Base-by-base conservation (phyloP, 2,113 vertebrate species). In the Caretta caretta region DNA sequence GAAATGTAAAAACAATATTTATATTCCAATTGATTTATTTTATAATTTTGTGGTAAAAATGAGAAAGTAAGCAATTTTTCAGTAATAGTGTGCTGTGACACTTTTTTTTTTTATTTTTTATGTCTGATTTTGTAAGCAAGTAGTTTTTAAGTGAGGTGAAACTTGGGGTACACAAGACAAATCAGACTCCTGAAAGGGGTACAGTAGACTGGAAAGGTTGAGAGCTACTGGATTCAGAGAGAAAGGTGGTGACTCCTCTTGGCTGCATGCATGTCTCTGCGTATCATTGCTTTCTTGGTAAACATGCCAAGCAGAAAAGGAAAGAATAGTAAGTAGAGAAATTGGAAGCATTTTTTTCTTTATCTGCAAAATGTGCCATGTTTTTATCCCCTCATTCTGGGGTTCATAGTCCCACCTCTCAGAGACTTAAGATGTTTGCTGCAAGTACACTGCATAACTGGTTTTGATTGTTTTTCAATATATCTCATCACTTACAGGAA, bases 401-500 rank as follows among this genome's bases (percentile, higher is more conserved):
- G n/a, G 86, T 94, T 94, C 89, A 88, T 38, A 2, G 20, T 81
- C 93, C 81, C 50, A 81, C 48, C 82, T 95, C 83, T 72, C 82
- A 54, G 24, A 54, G 93, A 81, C 75, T 22, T 27, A 83, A 48
- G 0, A 90, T 93, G 91, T 25, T 12, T 59, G n/a, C 76, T 86
- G 0, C 0, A 51, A 50, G 49, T 88, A 79, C 22, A 13, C 93
- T 95, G 88, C 96, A 92, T 94, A 97, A 96, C 65, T 56, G 65
- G 17, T 50, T 94, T 94, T 87, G 92, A 96, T 90, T 84, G 79
- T 92, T 96, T 91, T 56, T 88, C 65, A 76, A 75, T 81, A 65
- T 88, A 91, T 14, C 92, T 97, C 31, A 76, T 81, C 88, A 93
- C 94, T 90, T 84, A 96, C 96, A 97, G 91, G 92, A 96, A 91